Conservation (phyloP, 2,888 invertebrate species). For the Machimus rusticus region DNA sequence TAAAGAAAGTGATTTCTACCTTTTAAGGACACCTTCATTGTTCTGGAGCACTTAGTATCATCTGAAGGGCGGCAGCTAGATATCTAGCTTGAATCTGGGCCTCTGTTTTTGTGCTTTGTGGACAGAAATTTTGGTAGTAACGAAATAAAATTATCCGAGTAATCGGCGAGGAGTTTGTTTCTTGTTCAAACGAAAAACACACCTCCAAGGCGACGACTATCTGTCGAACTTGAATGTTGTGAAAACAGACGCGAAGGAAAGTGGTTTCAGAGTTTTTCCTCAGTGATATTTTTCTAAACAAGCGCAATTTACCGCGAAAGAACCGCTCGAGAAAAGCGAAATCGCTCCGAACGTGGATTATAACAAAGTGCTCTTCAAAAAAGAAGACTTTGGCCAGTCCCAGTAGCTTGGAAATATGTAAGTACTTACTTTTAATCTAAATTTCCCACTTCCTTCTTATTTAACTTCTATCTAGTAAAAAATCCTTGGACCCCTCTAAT, state of each 20-base stretch:
- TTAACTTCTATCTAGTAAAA: neutral
- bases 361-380: neutral
- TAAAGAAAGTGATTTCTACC: neutral
- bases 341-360: neutral
- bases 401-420: neutral
- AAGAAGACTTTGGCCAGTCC: neutral
- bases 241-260: neutral
- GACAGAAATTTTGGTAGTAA: neutral
- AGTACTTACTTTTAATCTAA: neutral
- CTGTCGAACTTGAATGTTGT: neutral
- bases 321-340: neutral
- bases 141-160: neutral
- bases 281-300: neutral
- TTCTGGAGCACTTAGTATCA: neutral
- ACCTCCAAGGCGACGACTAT: neutral
- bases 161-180: neutral
- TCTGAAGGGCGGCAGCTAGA: neutral
- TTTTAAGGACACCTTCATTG: neutral
- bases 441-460: neutral
- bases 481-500: neutral
- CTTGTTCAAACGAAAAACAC: neutral
- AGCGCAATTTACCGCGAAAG: neutral
- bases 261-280: neutral
- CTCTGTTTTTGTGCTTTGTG: neutral
- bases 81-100: neutral